Percentiles rank a stretch among this genome's conserved stretches.
phyloP scores from a whole-genome alignment of 2,797 vertebrate species.

The Hoplostethus atlanticus region DNA sequence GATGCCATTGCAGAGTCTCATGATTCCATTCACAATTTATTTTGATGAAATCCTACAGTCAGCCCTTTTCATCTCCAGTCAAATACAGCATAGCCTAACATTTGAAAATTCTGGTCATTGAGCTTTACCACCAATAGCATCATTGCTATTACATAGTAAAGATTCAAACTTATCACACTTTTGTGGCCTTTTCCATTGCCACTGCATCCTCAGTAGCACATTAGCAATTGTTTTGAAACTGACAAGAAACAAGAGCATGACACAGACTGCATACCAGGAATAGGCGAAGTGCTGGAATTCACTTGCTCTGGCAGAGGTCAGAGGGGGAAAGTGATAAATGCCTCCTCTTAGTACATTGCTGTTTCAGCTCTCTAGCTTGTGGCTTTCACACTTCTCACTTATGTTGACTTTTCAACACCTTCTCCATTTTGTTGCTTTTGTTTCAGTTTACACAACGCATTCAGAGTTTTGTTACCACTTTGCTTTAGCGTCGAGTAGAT shows the following conservation, averaged over 20 bases:
- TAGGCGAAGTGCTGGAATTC: slow-evolving; percentile 23
- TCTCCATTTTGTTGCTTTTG: not conserved
- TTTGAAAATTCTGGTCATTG: not conserved
- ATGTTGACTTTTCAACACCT: slow-evolving; percentile 5
- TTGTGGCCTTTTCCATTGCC: not conserved
- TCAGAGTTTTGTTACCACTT: not conserved
- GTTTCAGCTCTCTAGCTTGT: slow-evolving; percentile 43
- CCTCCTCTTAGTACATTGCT: slow-evolving; percentile 17
- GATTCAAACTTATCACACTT: slow-evolving; percentile 9
- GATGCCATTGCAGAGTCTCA: slow-evolving; percentile 35
- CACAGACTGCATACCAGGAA: not conserved
- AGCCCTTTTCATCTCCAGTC: not conserved
- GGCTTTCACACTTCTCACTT: slow-evolving; percentile 29
- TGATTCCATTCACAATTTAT: slow-evolving; percentile 28
- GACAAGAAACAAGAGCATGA: slow-evolving; percentile 20
- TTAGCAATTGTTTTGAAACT: slow-evolving; percentile 27
- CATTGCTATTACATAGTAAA: not conserved
- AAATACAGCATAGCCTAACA: not conserved
- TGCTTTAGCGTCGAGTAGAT: not conserved
- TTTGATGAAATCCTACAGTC: slow-evolving; percentile 16
- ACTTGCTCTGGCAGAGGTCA: slow-evolving; percentile 39
- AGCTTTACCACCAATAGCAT: not conserved
- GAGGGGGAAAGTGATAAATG: slow-evolving; percentile 49
- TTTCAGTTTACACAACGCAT: no score
- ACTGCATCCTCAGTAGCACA: not conserved